Conservation (phyloP, 2,797 vertebrate genomes). For the Lophius americanus region DNA sequence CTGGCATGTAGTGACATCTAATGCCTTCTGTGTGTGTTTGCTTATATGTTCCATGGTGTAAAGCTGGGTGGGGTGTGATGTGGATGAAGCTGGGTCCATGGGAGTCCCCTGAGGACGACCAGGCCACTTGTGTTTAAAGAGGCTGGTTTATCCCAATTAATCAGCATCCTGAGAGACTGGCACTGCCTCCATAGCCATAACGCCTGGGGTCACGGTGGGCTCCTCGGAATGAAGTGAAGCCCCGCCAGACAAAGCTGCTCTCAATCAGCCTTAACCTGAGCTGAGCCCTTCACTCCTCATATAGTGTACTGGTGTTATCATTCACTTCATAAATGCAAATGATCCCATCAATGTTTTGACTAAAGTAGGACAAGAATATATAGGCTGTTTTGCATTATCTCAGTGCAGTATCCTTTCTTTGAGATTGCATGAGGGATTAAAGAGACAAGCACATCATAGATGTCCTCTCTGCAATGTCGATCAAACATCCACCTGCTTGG, state of each 20-base stretch:
- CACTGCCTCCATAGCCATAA: constrained; percentile 78
- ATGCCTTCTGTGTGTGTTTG: constrained; percentile 4
- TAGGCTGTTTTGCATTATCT: constrained; percentile 37
- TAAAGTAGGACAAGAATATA: constrained; percentile 52
- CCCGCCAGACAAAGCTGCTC: constrained; percentile 72
- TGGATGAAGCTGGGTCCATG: constrained; percentile 40
- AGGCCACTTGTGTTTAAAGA: constrained; percentile 72
- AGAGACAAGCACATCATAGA: constrained; percentile 20
- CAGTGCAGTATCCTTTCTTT: constrained; percentile 30
- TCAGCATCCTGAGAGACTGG: constrained; percentile 81
- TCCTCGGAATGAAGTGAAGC: constrained; percentile 76
- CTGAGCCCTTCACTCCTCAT: constrained; percentile 72
- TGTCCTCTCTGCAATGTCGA: constrained; percentile 27
- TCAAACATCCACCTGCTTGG: constrained; percentile 27
- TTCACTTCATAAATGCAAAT: constrained; percentile 82
- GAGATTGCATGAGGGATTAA: constrained; percentile 19
- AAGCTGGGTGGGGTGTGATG: constrained; percentile 20
- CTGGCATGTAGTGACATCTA: neutral
- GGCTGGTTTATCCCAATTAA: constrained; percentile 82
- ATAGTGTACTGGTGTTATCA: constrained; percentile 79
- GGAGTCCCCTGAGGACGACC: constrained; percentile 67
- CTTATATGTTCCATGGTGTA: neutral
- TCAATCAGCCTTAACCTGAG: constrained; percentile 82
- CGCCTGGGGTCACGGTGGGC: constrained; percentile 70
- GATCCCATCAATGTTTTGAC: constrained; percentile 75